Percentiles rank a stretch among this genome's conserved stretches.
These are phyloP conservation scores for Asteroscopus sphinx DNA, from an alignment of 2,888 invertebrate genomes.

Conservation along the genomic window DNA sequence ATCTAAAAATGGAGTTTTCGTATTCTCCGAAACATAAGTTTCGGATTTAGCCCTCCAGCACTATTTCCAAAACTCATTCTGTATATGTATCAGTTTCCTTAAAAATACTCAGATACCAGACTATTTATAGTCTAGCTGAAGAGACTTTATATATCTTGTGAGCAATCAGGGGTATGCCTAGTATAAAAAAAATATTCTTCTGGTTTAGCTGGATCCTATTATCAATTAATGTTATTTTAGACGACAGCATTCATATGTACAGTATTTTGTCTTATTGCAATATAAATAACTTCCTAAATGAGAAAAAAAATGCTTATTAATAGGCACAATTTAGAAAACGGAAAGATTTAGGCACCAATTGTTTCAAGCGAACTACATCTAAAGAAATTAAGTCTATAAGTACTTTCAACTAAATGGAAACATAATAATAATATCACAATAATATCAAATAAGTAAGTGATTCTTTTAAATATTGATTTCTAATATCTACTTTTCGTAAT, in stretches of 20 bases:
- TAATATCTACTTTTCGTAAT: conserved; percentile 52
- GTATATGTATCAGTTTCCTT: no score
- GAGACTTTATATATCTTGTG: conserved; percentile 7
- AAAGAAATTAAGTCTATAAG: conserved; percentile 52
- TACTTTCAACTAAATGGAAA: conserved; percentile 56
- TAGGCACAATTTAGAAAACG: conserved; percentile 59
- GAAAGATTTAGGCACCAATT: conserved; percentile 80
- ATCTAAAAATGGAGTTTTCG: no score
- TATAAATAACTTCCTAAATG: conserved; percentile 50
- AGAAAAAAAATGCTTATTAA: conserved; percentile 47
- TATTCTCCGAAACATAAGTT: no score
- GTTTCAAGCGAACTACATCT: conserved; percentile 79
- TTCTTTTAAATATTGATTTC: conserved; percentile 40
- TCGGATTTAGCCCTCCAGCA: no score
- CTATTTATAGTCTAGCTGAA: conserved; percentile 14
- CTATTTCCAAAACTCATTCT: no score
- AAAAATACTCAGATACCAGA: background rate
- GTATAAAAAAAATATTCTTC: conserved; percentile 42
- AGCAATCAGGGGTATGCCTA: conserved; percentile 17
- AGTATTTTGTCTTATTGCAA: conserved; percentile 56
- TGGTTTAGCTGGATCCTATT: conserved; percentile 21
- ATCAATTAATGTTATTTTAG: conserved; percentile 11
- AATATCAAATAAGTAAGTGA: conserved; percentile 59
- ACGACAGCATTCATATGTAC: conserved; percentile 62
- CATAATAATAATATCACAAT: conserved; percentile 52